phyloP scores from a whole-genome alignment of 2,797 vertebrate genomes.

The Xenopus petersii region DNA sequence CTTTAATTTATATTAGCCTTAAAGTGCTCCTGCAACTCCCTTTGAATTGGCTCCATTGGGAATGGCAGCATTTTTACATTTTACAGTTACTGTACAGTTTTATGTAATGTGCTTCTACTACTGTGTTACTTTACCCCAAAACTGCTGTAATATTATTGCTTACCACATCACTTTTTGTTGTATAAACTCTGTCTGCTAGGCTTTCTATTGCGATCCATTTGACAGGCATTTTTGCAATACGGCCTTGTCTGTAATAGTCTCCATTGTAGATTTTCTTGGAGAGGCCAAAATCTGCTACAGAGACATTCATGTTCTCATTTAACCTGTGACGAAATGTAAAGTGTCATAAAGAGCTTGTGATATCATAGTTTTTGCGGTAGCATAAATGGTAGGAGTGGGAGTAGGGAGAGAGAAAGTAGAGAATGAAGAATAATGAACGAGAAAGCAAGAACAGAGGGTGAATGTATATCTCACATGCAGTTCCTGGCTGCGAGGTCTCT shows the following conservation, averaged over 20 bases:
- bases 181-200: slow-evolving; percentile 87
- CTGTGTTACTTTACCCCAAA: neutral
- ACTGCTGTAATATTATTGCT: slow-evolving; percentile 35
- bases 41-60: too few relatives aligned
- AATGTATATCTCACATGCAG: slow-evolving; percentile 79
- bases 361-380: neutral
- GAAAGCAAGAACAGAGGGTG: neutral
- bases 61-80: too few relatives aligned
- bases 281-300: slow-evolving; percentile 89
- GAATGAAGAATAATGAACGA: neutral
- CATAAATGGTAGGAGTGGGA: neutral
- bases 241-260: slow-evolving; percentile 88
- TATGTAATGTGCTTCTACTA: too few relatives aligned
- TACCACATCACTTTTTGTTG: slow-evolving; percentile 90
- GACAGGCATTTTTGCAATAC: slow-evolving; percentile 91
- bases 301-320: slow-evolving; percentile 90
- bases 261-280: slow-evolving; percentile 94
- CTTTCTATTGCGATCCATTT: slow-evolving; percentile 95
- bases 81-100: too few relatives aligned
- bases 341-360: neutral
- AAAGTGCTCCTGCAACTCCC: too few relatives aligned
- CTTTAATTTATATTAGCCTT: too few relatives aligned
- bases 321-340: slow-evolving; percentile 65
- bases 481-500: slow-evolving; percentile 87
- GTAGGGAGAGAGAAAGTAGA: neutral